These are phyloP conservation scores for Drosophila pruinosa DNA, from an alignment of 1,140 invertebrate species.

Conservation along the genomic window DNA sequence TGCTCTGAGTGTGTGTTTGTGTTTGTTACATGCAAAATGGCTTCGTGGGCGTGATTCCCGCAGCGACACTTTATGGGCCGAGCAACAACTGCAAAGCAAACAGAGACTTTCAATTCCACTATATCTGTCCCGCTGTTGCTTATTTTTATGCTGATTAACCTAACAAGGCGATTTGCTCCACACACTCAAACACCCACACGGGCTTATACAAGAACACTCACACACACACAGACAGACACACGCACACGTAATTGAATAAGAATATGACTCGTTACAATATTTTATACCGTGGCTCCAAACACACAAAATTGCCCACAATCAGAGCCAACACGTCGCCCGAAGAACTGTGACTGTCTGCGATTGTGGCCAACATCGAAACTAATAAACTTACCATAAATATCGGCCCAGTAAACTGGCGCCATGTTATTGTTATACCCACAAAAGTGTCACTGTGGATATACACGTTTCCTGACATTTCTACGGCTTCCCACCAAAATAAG, in stretches of 20 bases:
- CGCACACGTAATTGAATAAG: constrained; percentile 57
- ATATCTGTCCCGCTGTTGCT: constrained; percentile 24
- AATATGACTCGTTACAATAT: constrained; percentile 48
- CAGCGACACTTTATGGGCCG: constrained; percentile 56
- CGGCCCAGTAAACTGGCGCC: constrained; percentile 38
- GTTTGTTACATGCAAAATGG: constrained; percentile 19
- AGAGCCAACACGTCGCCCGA: constrained; percentile 28
- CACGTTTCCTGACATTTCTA: not conserved
- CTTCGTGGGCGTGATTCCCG: constrained; percentile 48
- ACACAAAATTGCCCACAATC: constrained; percentile 42
- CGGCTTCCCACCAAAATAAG: not conserved
- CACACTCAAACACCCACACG: not conserved
- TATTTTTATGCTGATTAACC: constrained; percentile 72
- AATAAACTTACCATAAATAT: constrained; percentile 71
- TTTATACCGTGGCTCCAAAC: constrained; percentile 34
- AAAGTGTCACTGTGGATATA: not conserved
- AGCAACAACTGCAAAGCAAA: constrained; percentile 28
- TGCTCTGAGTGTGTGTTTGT: not conserved
- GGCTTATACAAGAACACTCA: not conserved
- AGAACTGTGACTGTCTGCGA: not conserved
- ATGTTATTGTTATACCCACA: constrained; percentile 33
- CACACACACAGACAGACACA: not conserved
- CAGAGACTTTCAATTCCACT: constrained; percentile 26
- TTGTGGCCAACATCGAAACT: constrained; percentile 45
- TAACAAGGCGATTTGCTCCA: constrained; percentile 44